Percentiles rank a stretch among this genome's conserved stretches.
Conservation (phyloP, 2,797 vertebrate genomes). For the Sebastes diploproa region DNA sequence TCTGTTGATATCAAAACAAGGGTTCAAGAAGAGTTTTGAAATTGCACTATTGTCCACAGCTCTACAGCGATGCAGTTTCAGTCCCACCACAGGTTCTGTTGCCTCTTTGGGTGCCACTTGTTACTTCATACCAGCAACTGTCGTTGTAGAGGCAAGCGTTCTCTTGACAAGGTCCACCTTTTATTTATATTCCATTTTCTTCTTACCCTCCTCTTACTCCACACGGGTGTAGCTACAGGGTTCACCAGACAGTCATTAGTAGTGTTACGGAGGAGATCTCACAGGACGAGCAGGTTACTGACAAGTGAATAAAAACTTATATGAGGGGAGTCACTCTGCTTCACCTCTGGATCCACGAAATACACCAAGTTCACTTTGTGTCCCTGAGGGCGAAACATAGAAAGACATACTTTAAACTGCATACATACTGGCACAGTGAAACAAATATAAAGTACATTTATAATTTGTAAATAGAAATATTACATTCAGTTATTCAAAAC, state of each 20-base stretch:
- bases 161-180: constrained; percentile 40
- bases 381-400: constrained; percentile 38
- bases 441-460: not conserved
- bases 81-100: constrained; percentile 5
- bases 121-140: constrained; percentile 22
- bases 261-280: constrained; percentile 75
- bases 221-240: constrained; percentile 50
- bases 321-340: constrained; percentile 50
- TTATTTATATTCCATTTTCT: constrained; percentile 21
- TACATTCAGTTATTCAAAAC: not conserved
- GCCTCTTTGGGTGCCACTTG: constrained; percentile 13
- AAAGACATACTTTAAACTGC: not conserved
- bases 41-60: constrained; percentile 63
- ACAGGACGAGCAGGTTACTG: constrained; percentile 71
- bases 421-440: not conserved
- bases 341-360: constrained; percentile 56
- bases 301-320: constrained; percentile 67
- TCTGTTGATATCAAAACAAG: constrained; percentile 60
- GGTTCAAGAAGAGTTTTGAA: constrained; percentile 42
- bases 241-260: constrained; percentile 77
- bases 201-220: constrained; percentile 26
- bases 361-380: constrained; percentile 39
- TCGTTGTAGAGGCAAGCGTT: constrained; percentile 3
- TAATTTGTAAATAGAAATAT: not conserved
- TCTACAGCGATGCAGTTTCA: constrained; percentile 42